Conservation (phyloP, 2,113 vertebrate species). For the Montifringilla adamsi region DNA sequence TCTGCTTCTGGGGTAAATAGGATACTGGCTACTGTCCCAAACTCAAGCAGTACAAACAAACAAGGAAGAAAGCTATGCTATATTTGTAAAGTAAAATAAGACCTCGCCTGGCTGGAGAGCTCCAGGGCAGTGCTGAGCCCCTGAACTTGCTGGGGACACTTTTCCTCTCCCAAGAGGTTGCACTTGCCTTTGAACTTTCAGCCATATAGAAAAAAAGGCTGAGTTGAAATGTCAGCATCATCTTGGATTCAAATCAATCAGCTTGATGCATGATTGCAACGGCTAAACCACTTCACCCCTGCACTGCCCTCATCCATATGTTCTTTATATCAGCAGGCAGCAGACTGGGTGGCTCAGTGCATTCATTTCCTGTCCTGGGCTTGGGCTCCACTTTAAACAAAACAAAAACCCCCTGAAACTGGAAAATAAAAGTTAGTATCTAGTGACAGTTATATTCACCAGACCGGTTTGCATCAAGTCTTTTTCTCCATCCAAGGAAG, state of each 20-base stretch:
- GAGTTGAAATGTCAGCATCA: slow-evolving; percentile 57
- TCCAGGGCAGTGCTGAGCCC: slow-evolving; percentile 38
- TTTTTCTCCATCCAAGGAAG: not conserved
- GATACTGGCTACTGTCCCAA: slow-evolving; percentile 20
- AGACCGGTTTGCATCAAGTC: not conserved
- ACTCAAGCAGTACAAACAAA: slow-evolving; percentile 19
- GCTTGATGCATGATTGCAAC: slow-evolving; percentile 62
- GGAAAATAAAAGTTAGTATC: slow-evolving; percentile 42
- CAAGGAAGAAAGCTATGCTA: not conserved
- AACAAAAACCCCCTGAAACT: not conserved
- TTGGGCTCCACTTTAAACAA: slow-evolving; percentile 57
- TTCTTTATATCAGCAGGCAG: slow-evolving; percentile 67
- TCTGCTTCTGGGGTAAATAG: not conserved
- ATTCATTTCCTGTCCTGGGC: slow-evolving; percentile 70
- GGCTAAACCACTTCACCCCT: slow-evolving; percentile 58
- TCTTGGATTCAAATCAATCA: slow-evolving; percentile 73
- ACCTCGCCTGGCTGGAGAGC: not conserved
- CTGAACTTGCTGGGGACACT: slow-evolving; percentile 29
- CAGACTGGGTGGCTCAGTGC: slow-evolving; percentile 62
- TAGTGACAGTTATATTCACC: slow-evolving; percentile 34
- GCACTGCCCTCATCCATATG: slow-evolving; percentile 61
- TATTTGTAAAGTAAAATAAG: slow-evolving; percentile 26
- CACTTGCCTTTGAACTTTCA: slow-evolving; percentile 70
- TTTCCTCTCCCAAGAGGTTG: slow-evolving; percentile 38
- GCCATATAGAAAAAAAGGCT: slow-evolving; percentile 32